Conservation (phyloP, 2,113 vertebrate genomes). For the Procavia capensis region DNA sequence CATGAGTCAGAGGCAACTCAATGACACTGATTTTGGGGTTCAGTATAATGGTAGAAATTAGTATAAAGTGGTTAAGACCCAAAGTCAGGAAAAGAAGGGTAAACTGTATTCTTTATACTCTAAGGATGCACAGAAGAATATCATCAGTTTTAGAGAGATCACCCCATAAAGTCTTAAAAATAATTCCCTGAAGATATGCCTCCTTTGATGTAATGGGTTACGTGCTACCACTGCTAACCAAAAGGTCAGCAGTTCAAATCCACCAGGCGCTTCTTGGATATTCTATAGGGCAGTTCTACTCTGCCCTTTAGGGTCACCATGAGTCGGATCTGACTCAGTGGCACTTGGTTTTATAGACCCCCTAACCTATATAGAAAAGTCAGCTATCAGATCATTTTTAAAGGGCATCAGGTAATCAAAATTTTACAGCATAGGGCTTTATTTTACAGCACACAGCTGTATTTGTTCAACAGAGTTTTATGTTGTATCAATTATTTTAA, state of each 20-base stretch:
- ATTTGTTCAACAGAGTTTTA: constrained; percentile 66
- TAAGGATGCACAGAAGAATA: not conserved
- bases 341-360: no score
- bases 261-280: no score
- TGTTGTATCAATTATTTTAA: constrained; percentile 57
- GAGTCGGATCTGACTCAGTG: no score
- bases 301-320: no score
- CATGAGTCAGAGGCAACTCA: not conserved
- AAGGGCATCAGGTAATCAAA: constrained; percentile 42
- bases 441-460: constrained; percentile 56
- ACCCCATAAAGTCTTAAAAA: constrained; percentile 41
- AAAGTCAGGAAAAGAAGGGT: constrained; percentile 28
- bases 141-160: constrained; percentile 38
- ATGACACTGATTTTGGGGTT: not conserved
- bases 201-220: no score
- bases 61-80: not conserved
- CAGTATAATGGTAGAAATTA: not conserved
- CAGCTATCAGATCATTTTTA: not conserved
- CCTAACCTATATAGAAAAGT: constrained; percentile 15
- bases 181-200: constrained; percentile 57
- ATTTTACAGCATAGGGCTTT: constrained; percentile 46
- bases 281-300: no score
- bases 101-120: not conserved
- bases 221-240: no score
- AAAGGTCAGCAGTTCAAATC: no score